Base-by-base conservation (phyloP, 2,797 vertebrate genomes). In the Phaenicophaeus curvirostris region DNA sequence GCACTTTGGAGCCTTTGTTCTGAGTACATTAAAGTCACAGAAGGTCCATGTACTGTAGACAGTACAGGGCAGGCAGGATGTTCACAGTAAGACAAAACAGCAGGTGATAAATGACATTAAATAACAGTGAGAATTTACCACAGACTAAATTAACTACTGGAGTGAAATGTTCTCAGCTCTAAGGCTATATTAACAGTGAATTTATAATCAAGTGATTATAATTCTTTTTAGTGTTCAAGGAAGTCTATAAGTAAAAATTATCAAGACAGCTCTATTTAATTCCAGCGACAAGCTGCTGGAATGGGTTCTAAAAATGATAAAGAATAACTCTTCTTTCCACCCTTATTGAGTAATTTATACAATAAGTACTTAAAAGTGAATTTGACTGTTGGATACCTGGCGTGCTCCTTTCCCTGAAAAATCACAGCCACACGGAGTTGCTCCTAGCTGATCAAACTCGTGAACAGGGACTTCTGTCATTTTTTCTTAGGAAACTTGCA, bases 91-190 rank as follows among this genome's bases (percentile, higher is more conserved):
- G 98, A 98, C 96, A 98, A 98, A 98, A 98, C 98, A 98, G 98
- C 98, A 98, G 98, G 98, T 98, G 98, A 98, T 98, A 98, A 98
- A 98, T 98, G 98, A 98, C 98, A 98, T 98, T 98, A 98, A 98
- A 97, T 98, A 98, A 98, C 98, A 98, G 98, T 96, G 97, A 98
- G 98, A 98, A 98, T 98, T 98, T 98, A 97, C 97, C 98, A 97
- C 97, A 95, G 98, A 98, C 97, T 97, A 97, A 98, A 98, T 98
- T 98, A 98, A 97, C 97, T 98, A 97, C 97, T 98, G 95, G 97
- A 98, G 97, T 97, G 97, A 97, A 98, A 97, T 97, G 96, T 98
- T 98, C 98, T 97, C 98, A 91, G 95, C 97, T 98, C 95, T 93
- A 96, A 97, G 98, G 97, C 97, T 97, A 96, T 97, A 98, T 98